These are phyloP conservation scores for Tridacna gigas DNA, from an alignment of 2,888 invertebrate species.

Conservation along the genomic window DNA sequence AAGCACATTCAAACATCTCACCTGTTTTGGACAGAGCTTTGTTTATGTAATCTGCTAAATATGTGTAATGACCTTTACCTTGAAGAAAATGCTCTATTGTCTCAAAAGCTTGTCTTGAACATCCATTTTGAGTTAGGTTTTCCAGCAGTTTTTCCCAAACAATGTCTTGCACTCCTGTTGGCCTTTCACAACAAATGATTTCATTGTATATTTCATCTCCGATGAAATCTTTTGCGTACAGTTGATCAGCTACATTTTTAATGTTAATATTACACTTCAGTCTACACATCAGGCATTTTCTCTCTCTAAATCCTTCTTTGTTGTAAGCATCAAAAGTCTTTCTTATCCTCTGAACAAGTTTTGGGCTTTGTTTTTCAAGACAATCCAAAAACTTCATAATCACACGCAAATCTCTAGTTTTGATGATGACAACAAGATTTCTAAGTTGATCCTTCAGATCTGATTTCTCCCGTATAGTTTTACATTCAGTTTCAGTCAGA, in stretches of 20 bases:
- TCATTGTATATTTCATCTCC: slow-evolving; percentile 6
- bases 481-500: slow-evolving; percentile 18
- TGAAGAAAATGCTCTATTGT: background rate
- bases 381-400: background rate
- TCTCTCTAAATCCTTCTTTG: slow-evolving; percentile 1
- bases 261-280: slow-evolving; percentile 6
- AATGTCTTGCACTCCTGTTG: slow-evolving; percentile 5
- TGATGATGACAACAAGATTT: background rate
- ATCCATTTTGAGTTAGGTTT: background rate
- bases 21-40: background rate
- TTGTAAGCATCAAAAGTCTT: background rate
- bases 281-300: slow-evolving; percentile 1
- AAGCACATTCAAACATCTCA: background rate
- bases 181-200: background rate
- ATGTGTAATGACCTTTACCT: background rate
- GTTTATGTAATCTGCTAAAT: background rate
- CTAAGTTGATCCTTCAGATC: slow-evolving; percentile 15
- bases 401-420: background rate
- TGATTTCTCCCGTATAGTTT: slow-evolving; percentile 18
- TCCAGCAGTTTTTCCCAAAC: slow-evolving; percentile 6
- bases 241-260: slow-evolving; percentile 3
- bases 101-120: background rate
- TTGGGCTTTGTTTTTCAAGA: background rate
- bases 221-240: slow-evolving; percentile 7
- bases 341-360: background rate